Conservation (phyloP, 2,113 vertebrate genomes). For the Nesoenas mayeri region DNA sequence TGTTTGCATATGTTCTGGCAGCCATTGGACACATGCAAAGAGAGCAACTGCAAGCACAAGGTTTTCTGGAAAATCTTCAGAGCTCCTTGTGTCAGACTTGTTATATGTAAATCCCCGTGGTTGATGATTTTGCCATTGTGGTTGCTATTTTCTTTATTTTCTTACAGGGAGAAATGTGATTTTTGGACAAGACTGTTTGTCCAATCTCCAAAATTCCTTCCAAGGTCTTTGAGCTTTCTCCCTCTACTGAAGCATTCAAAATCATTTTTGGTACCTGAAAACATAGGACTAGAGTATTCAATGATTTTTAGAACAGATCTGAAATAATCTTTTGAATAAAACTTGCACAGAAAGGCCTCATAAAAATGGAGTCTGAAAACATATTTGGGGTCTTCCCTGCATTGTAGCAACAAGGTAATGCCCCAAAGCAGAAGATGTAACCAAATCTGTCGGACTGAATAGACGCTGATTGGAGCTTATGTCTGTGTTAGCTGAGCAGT, state of each 20-base stretch:
- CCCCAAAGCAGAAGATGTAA: background rate
- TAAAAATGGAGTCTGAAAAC: background rate
- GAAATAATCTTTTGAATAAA: background rate
- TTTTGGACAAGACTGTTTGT: background rate
- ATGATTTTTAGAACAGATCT: background rate
- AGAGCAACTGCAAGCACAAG: background rate
- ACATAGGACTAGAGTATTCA: rapidly evolving
- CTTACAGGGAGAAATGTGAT: background rate
- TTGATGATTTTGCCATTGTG: background rate
- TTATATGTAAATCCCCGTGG: background rate
- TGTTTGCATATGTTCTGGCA: background rate
- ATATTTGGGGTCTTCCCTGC: background rate
- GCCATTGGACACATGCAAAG: background rate
- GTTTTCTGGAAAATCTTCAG: background rate
- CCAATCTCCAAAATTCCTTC: background rate
- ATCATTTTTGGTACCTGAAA: background rate
- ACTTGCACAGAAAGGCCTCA: background rate
- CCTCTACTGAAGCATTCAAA: background rate
- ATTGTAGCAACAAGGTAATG: background rate
- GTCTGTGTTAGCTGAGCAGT: background rate
- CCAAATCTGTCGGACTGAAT: background rate
- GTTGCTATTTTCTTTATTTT: background rate
- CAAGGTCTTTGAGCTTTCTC: background rate
- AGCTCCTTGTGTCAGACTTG: background rate
- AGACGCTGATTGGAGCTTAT: background rate